Evolutionary conservation across 2,113 vertebrate species (phyloP).

Genomic region (Pao palembangensis): DNA sequence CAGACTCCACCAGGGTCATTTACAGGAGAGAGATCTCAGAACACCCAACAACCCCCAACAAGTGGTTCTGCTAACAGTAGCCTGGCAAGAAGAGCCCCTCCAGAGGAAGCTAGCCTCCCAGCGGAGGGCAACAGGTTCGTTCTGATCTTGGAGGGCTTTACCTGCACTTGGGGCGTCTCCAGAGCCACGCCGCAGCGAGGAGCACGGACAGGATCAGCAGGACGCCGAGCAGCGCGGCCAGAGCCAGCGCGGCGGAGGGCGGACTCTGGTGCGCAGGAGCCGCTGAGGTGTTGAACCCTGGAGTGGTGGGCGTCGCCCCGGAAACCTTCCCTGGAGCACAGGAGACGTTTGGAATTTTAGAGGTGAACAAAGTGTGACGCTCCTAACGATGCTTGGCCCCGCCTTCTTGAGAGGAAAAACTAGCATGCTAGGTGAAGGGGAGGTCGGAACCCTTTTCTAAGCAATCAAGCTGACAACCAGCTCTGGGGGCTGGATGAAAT

Average conservation of each 20-base stretch:
- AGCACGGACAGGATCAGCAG: slow-evolving; percentile 42
- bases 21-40: background rate
- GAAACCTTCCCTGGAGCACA: slow-evolving; percentile 49
- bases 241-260: slow-evolving; percentile 3
- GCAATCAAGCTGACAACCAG: too few relatives aligned
- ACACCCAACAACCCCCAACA: too few relatives aligned
- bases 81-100: too few relatives aligned
- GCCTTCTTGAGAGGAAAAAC: too few relatives aligned
- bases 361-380: too few relatives aligned
- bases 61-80: too few relatives aligned
- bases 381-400: too few relatives aligned
- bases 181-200: slow-evolving; percentile 1
- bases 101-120: too few relatives aligned
- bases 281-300: background rate
- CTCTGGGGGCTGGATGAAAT: too few relatives aligned
- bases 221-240: slow-evolving; percentile 20
- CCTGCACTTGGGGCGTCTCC: slow-evolving; percentile 26
- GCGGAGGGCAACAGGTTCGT: too few relatives aligned
- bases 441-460: too few relatives aligned
- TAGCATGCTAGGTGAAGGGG: too few relatives aligned
- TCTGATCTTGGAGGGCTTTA: background rate
- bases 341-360: background rate
- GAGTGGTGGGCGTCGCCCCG: background rate
- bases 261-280: background rate
- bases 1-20: background rate